These are phyloP conservation scores for Sitobion miscanthi DNA, from an alignment of 1,140 invertebrate species.

Conservation along the genomic window DNA sequence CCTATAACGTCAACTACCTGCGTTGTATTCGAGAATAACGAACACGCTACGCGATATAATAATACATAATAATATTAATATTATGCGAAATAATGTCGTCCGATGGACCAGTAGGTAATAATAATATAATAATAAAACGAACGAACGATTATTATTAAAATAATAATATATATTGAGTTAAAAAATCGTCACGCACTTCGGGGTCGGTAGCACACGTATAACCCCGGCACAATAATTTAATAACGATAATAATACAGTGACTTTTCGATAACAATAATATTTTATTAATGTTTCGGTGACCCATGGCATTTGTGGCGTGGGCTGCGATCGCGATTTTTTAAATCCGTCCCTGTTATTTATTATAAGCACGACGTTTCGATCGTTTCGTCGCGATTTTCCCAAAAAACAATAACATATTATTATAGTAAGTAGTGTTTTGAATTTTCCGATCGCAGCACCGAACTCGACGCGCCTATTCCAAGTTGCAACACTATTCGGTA, in stretches of 20 bases:
- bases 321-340: neutral
- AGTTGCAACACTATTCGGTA: neutral
- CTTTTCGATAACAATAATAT: neutral
- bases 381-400: neutral
- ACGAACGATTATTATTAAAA: conserved; percentile 13
- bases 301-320: neutral
- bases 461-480: no score
- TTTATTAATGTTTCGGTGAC: neutral
- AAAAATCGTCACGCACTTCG: conserved; percentile 12
- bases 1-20: neutral
- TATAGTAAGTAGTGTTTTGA: neutral
- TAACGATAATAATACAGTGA: neutral
- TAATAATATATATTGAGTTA: neutral
- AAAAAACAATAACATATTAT: neutral
- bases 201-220: neutral
- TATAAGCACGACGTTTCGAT: neutral
- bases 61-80: neutral
- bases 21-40: neutral
- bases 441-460: neutral
- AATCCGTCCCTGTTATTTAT: neutral
- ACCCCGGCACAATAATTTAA: neutral
- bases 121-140: neutral
- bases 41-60: neutral
- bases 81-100: neutral
- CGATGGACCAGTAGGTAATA: neutral